These are phyloP conservation scores for Drosophila lutescens DNA, from an alignment of 2,888 invertebrate genomes.

Conservation along the genomic window DNA sequence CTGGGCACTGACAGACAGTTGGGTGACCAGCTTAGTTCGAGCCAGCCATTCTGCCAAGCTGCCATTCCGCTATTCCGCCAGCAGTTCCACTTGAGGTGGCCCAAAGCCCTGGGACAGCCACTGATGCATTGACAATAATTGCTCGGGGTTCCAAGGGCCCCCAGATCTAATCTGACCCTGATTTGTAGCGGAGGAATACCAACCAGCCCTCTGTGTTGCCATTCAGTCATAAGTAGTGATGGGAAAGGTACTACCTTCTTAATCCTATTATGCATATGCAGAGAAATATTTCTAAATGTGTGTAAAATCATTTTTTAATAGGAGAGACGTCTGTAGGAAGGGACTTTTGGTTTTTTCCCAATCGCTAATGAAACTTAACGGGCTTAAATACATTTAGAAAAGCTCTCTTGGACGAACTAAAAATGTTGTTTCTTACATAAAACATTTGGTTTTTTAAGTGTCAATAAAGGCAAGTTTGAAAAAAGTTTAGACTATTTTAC, in stretches of 20 bases:
- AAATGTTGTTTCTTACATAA: too few relatives aligned
- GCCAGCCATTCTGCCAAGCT: conserved; percentile 1
- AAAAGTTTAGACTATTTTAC: too few relatives aligned
- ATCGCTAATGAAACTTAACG: too few relatives aligned
- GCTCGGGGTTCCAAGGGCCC: conserved; percentile 13
- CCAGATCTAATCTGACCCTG: conserved; percentile 42
- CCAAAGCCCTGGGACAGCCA: conserved; percentile 29
- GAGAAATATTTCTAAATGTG: too few relatives aligned
- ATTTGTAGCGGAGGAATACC: conserved; percentile 33
- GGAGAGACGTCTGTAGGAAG: too few relatives aligned
- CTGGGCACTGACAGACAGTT: conserved; percentile 35
- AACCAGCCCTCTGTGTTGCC: conserved; percentile 7
- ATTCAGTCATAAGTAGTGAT: conserved; percentile 16
- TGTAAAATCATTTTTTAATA: too few relatives aligned
- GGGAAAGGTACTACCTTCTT: background rate
- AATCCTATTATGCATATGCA: background rate
- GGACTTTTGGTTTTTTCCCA: too few relatives aligned
- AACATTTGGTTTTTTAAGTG: too few relatives aligned
- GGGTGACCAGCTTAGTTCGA: conserved; percentile 21
- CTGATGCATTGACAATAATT: conserved; percentile 33
- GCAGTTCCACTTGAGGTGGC: conserved; percentile 69
- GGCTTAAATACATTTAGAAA: too few relatives aligned
- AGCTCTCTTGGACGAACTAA: too few relatives aligned
- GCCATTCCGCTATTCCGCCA: conserved; percentile 38
- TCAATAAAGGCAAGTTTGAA: too few relatives aligned